phyloP scores from a whole-genome alignment of 30 jellyfish, hydroid and myxozoan species.

The Mastigias papua region DNA sequence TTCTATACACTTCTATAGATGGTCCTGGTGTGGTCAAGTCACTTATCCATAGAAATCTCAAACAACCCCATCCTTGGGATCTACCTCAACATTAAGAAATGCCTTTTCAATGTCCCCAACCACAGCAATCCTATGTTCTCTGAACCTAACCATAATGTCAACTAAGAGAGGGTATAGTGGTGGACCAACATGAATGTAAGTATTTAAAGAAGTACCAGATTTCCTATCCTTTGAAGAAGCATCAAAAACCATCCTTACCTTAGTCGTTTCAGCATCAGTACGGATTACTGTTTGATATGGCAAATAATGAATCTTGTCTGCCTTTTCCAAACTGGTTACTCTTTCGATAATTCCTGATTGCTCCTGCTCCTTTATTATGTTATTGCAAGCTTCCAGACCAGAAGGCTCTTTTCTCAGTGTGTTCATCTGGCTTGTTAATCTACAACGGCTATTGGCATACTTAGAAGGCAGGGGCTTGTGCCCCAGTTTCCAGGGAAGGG shows the following conservation, averaged over 20 bases:
- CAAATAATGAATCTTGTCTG: neutral
- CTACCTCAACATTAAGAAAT: too few species aligned
- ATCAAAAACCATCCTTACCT: slow-evolving; percentile 23
- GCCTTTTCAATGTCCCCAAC: too few species aligned
- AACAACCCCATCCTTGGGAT: too few species aligned
- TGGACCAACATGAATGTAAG: slow-evolving; percentile 5
- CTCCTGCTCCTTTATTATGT: neutral
- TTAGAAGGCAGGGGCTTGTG: neutral
- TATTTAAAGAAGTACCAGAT: slow-evolving; percentile 7
- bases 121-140: slow-evolving; percentile 5
- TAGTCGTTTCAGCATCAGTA: slow-evolving; percentile 7
- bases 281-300: slow-evolving; percentile 36
- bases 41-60: too few species aligned
- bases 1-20: too few species aligned
- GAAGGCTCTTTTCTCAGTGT: slow-evolving; percentile 12
- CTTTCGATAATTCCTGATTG: slow-evolving; percentile 21
- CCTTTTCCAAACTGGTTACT: neutral
- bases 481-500: slow-evolving; percentile 49
- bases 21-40: too few species aligned
- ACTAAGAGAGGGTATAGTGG: slow-evolving; percentile 5
- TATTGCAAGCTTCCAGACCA: slow-evolving; percentile 8
- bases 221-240: slow-evolving; percentile 25
- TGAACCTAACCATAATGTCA: slow-evolving; percentile 2
- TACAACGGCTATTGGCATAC: neutral
- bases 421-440: slow-evolving; percentile 2